Conservation (phyloP, 2,113 vertebrate genomes). For the Ciconia stormi region DNA sequence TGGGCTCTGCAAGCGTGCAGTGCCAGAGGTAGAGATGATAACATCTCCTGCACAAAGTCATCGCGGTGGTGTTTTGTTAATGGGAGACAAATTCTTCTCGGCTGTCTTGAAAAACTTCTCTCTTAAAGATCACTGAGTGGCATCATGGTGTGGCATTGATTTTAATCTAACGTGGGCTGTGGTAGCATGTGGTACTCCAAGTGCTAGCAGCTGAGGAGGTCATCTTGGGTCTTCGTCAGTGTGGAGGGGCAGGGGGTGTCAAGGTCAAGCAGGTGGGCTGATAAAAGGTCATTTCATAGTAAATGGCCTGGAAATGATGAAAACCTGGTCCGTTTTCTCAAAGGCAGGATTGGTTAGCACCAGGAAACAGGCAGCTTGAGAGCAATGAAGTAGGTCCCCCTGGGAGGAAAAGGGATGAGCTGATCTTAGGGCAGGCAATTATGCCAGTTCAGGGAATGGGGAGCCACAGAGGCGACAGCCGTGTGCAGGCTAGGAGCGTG, state of each 20-base stretch:
- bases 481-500: rapidly evolving
- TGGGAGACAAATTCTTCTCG: neutral
- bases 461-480: neutral
- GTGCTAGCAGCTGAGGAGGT: neutral
- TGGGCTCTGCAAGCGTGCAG: rapidly evolving
- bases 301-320: neutral
- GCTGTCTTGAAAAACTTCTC: neutral
- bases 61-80: neutral
- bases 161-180: neutral
- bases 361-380: neutral
- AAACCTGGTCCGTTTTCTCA: neutral
- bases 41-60: neutral
- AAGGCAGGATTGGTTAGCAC: neutral
- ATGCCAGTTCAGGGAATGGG: rapidly evolving
- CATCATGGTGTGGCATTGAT: rapidly evolving
- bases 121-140: neutral
- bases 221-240: neutral
- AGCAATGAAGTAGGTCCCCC: rapidly evolving
- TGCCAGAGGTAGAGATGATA: neutral
- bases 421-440: neutral
- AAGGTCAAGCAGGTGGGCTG: neutral
- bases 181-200: neutral
- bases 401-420: neutral
- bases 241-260: neutral
- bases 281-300: neutral